These are phyloP conservation scores for Ericerus pela DNA, from an alignment of 1,140 invertebrate species.

Conservation along the genomic window DNA sequence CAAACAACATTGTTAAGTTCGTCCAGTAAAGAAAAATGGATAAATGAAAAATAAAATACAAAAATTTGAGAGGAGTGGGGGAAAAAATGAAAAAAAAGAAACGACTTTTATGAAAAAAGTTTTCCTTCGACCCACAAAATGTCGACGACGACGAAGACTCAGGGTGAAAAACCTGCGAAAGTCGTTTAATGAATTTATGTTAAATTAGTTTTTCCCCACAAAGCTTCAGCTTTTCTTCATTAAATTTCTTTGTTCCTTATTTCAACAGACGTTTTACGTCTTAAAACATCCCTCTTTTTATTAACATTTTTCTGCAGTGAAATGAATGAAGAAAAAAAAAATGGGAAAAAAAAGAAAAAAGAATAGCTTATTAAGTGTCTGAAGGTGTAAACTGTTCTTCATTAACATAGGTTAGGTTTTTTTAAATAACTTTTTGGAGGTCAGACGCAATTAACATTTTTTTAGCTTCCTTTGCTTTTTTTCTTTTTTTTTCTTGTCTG, in stretches of 20 bases:
- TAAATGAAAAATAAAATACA: no score
- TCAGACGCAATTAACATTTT: constrained; percentile 11
- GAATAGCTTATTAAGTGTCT: neutral
- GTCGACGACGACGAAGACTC: neutral
- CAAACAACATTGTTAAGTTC: no score
- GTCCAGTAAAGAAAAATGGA: no score
- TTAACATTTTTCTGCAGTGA: neutral
- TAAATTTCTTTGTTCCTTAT: constrained; percentile 11
- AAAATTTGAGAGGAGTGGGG: no score
- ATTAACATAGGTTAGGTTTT: constrained; percentile 10
- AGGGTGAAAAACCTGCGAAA: neutral
- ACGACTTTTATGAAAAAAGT: neutral
- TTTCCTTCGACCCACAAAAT: neutral
- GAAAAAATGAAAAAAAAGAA: no score
- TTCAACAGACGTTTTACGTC: constrained; percentile 1
- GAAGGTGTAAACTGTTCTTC: constrained; percentile 6
- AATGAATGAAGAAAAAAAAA: no score
- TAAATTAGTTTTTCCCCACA: constrained; percentile 9
- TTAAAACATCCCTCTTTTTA: neutral
- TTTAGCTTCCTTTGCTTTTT: neutral
- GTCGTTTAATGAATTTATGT: constrained; percentile 11
- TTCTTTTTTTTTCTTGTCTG: neutral
- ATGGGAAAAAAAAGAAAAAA: no score
- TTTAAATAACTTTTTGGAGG: constrained; percentile 7
- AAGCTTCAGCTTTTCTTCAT: constrained; percentile 7